Conservation (phyloP, 2,113 vertebrate species). For the human (Homo sapiens) region GRCh38 chr22:45093501-45094000, state of each 20-base stretch:
- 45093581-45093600: too few species aligned
- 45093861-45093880: rapidly evolving
- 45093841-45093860: too few species aligned
- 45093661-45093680: too few species aligned
- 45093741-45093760: neutral
- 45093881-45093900: rapidly evolving
- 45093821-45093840: rapidly evolving
- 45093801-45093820: neutral
- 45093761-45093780: rapidly evolving
- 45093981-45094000: rapidly evolving
- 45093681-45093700: too few species aligned
- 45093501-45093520: too few species aligned
- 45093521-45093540: too few species aligned
- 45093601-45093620: too few species aligned
- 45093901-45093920: too few species aligned
- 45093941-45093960: neutral
- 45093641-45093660: too few species aligned
- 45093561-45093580: too few species aligned
- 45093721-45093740: neutral
- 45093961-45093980: neutral
- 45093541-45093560: too few species aligned
- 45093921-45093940: neutral
- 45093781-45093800: neutral
- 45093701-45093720: neutral
- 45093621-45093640: too few species aligned